These are phyloP conservation scores for Bicyclus anynana DNA, from an alignment of 1,140 invertebrate genomes.

Conservation along the genomic window DNA sequence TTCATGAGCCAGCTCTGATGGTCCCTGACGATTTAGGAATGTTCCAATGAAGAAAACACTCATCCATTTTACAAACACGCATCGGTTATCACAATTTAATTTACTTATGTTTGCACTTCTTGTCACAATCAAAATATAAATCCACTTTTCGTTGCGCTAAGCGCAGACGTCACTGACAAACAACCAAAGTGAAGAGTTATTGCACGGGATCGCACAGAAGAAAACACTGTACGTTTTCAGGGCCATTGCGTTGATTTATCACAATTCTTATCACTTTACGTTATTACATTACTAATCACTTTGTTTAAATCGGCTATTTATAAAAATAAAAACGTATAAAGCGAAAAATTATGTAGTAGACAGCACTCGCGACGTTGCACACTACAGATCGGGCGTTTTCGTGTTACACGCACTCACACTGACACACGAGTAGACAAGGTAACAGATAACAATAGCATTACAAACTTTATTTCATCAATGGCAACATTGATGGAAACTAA, in stretches of 20 bases:
- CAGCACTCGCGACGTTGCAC: conserved; percentile 72
- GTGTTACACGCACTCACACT: conserved; percentile 55
- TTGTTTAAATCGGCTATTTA: conserved; percentile 63
- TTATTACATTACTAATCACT: conserved; percentile 65
- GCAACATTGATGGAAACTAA: conserved; percentile 32
- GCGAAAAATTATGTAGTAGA: conserved; percentile 69
- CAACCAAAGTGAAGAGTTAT: conserved; percentile 71
- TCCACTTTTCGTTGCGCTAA: conserved; percentile 75
- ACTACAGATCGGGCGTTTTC: conserved; percentile 69
- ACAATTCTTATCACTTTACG: conserved; percentile 69
- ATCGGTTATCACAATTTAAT: conserved; percentile 63
- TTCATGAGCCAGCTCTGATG: conserved; percentile 74
- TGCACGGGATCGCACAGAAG: conserved; percentile 68
- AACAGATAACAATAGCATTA: conserved; percentile 55
- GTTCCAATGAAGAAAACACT: conserved; percentile 62
- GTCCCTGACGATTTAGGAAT: conserved; percentile 63
- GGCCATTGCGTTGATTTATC: conserved; percentile 63
- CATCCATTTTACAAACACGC: conserved; percentile 73
- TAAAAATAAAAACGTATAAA: conserved; percentile 75
- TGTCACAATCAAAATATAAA: conserved; percentile 74
- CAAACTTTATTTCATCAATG: conserved; percentile 33
- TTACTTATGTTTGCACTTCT: conserved; percentile 68
- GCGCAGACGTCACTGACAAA: conserved; percentile 76
- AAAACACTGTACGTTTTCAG: conserved; percentile 67
- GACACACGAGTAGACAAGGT: conserved; percentile 29